phyloP scores from a whole-genome alignment of 2,888 invertebrate species.

The Anorthoa munda region DNA sequence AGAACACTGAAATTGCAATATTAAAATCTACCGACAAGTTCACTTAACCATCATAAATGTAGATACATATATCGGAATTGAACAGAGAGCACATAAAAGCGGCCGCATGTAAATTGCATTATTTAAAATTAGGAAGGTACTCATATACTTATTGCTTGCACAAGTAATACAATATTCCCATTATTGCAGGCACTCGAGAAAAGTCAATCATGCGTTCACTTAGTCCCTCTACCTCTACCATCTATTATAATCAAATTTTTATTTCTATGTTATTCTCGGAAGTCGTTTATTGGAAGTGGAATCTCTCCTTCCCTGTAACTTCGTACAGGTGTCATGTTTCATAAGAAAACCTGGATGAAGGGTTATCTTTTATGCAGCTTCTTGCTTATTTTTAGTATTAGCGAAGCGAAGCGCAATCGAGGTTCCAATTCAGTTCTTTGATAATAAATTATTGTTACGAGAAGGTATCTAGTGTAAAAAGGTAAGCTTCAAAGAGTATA shows the following conservation, averaged over 20 bases:
- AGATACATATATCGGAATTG: constrained; percentile 17
- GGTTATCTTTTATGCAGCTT: constrained; percentile 45
- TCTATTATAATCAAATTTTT: constrained; percentile 31
- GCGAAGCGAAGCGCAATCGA: neutral
- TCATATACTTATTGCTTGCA: constrained; percentile 28
- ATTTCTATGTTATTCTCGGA: constrained; percentile 35
- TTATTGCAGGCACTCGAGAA: constrained; percentile 39
- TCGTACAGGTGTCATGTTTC: constrained; percentile 46
- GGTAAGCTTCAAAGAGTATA: neutral
- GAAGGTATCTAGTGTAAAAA: neutral
- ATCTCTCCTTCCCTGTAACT: constrained; percentile 10
- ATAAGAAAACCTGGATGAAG: constrained; percentile 38
- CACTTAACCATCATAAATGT: constrained; percentile 10
- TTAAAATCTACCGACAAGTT: constrained; percentile 25
- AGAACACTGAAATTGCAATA: neutral
- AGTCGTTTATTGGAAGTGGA: constrained; percentile 39
- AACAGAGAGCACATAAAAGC: constrained; percentile 43
- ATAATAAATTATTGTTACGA: neutral
- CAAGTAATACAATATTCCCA: constrained; percentile 41
- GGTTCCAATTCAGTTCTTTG: constrained; percentile 11
- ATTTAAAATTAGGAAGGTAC: constrained; percentile 21
- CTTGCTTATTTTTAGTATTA: constrained; percentile 38
- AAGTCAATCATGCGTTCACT: constrained; percentile 49
- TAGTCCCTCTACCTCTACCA: neutral
- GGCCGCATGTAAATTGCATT: constrained; percentile 36